Percentiles rank a stretch among this genome's conserved stretches.
phyloP scores from a whole-genome alignment of 2,888 invertebrate species.

The Isoperla grammatica region DNA sequence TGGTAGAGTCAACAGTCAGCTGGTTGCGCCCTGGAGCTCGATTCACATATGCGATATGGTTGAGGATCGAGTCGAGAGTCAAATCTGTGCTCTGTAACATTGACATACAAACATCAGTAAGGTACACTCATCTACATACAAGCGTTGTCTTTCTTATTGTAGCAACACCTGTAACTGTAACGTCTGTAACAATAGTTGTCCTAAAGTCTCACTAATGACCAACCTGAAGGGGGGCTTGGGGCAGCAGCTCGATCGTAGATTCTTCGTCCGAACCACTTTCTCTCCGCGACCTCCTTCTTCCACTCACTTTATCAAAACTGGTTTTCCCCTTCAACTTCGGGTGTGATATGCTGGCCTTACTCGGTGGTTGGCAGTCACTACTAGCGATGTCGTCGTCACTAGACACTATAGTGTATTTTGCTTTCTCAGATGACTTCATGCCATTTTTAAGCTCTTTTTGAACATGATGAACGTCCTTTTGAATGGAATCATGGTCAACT shows the following conservation, averaged over 20 bases:
- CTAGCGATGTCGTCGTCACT: background rate
- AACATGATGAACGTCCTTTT: no score
- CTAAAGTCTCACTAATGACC: background rate
- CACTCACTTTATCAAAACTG: no score
- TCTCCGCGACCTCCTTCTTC: background rate
- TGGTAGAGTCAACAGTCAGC: slow-evolving; percentile 6
- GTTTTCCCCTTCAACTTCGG: no score
- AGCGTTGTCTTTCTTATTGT: no score
- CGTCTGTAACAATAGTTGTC: no score
- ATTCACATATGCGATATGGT: slow-evolving; percentile 51
- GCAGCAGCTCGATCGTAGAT: background rate
- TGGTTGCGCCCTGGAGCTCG: slow-evolving; percentile 33
- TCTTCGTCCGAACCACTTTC: background rate
- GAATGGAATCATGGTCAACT: no score
- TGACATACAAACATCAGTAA: slow-evolving; percentile 5
- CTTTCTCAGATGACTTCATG: background rate
- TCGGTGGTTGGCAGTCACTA: no score
- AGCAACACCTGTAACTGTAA: no score
- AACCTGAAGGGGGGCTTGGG: background rate
- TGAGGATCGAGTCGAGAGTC: slow-evolving; percentile 49
- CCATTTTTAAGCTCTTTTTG: no score
- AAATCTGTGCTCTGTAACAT: slow-evolving; percentile 41
- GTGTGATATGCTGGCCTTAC: no score
- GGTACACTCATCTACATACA: no score
- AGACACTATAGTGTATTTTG: background rate